Evolutionary conservation across 2,888 invertebrate genomes (phyloP).

Genomic region (Tetranychus truncatus): DNA sequence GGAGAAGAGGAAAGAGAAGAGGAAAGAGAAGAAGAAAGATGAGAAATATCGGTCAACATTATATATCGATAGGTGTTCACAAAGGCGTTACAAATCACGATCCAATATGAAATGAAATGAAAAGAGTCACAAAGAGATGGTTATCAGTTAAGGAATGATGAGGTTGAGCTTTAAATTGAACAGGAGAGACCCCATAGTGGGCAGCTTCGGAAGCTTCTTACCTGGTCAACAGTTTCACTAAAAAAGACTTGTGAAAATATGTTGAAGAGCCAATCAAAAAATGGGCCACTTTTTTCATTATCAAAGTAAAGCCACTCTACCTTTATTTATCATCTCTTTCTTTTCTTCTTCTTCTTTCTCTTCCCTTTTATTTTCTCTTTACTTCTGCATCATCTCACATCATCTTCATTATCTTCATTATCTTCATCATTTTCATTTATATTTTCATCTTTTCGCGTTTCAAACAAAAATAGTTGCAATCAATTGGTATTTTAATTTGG

Average conservation of each 20-base stretch:
- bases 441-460: background rate
- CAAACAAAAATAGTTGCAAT: background rate
- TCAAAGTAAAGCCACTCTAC: background rate
- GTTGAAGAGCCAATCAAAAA: background rate
- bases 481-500: background rate
- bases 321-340: background rate
- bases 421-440: background rate
- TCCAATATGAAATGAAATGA: background rate
- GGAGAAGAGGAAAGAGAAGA: too few species aligned
- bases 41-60: background rate
- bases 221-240: background rate
- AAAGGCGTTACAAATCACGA: background rate
- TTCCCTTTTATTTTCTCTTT: background rate
- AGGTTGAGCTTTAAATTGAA: background rate
- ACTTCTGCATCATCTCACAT: background rate
- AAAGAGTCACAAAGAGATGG: background rate
- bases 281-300: too few species aligned
- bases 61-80: background rate
- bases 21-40: background rate
- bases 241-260: background rate
- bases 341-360: constrained; percentile 5
- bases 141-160: background rate
- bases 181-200: background rate
- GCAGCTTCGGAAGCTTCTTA: background rate
- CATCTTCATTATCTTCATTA: background rate